These are phyloP conservation scores for Odontomachus brunneus DNA, from an alignment of 1,140 invertebrate species.

Conservation along the genomic window DNA sequence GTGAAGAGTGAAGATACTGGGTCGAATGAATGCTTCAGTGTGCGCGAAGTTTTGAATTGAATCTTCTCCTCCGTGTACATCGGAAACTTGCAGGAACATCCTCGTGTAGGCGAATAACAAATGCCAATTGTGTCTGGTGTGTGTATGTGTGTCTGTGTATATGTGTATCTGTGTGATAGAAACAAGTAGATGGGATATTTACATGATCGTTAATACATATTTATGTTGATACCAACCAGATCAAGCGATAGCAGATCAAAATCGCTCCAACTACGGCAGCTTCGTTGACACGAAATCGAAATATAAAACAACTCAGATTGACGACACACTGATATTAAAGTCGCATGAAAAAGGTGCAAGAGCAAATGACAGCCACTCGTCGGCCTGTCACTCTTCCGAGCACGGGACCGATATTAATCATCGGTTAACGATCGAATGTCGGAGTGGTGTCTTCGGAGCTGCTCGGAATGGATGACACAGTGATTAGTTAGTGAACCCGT, in stretches of 20 bases:
- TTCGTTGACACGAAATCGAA: background rate
- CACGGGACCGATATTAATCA: background rate
- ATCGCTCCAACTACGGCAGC: too few species aligned
- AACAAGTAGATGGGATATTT: too few species aligned
- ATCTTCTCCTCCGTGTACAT: too few species aligned
- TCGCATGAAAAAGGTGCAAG: background rate
- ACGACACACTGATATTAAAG: slow-evolving; percentile 1
- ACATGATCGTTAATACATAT: too few species aligned
- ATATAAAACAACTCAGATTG: background rate
- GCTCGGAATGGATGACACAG: background rate
- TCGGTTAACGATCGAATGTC: slow-evolving; percentile 2
- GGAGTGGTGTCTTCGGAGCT: background rate
- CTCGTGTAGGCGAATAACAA: background rate
- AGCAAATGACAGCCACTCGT: background rate
- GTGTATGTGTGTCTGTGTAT: too few species aligned
- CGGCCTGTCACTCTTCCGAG: too few species aligned
- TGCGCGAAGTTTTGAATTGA: background rate
- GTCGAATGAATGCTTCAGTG: slow-evolving; percentile 9
- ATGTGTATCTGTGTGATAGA: too few species aligned
- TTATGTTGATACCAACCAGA: too few species aligned
- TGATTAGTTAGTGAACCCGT: background rate
- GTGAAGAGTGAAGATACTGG: slow-evolving; percentile 11
- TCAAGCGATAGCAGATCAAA: too few species aligned
- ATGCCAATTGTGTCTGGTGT: background rate
- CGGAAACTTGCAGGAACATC: background rate